These are phyloP conservation scores for Tragulus kanchil DNA, from an alignment of 2,113 vertebrate genomes.

Conservation along the genomic window DNA sequence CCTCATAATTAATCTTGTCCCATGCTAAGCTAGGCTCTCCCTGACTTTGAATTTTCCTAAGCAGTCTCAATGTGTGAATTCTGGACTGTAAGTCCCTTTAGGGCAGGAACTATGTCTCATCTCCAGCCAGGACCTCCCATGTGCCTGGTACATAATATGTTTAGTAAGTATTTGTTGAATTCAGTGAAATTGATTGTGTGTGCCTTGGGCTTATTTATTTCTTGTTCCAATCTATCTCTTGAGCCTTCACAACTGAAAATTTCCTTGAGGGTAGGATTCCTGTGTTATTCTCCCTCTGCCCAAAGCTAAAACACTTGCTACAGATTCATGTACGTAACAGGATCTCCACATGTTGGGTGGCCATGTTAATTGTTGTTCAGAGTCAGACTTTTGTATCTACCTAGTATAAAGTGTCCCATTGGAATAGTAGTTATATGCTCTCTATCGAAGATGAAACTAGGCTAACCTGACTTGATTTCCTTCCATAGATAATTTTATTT, in stretches of 20 bases:
- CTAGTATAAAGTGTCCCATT: background rate
- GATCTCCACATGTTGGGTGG: background rate
- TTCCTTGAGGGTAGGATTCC: background rate
- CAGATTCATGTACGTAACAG: background rate
- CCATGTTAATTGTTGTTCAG: background rate
- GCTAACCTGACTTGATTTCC: background rate
- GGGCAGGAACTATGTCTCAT: background rate
- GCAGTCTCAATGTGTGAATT: background rate
- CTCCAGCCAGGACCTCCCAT: background rate
- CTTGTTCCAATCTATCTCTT: background rate
- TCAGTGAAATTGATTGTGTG: background rate
- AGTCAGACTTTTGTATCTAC: background rate
- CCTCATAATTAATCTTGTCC: background rate
- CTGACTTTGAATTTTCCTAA: constrained; percentile 36
- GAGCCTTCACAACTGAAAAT: background rate
- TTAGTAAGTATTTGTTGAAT: background rate
- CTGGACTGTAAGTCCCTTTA: background rate
- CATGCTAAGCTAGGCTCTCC: background rate
- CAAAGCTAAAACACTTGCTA: background rate
- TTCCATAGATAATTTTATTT: constrained; percentile 40
- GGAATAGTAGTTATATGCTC: constrained; percentile 2
- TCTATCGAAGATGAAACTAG: background rate
- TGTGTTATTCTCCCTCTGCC: background rate
- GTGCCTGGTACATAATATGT: background rate
- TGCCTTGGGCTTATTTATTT: background rate